Base-by-base conservation (phyloP, 2,113 vertebrate species). In the Myodes glareolus region DNA sequence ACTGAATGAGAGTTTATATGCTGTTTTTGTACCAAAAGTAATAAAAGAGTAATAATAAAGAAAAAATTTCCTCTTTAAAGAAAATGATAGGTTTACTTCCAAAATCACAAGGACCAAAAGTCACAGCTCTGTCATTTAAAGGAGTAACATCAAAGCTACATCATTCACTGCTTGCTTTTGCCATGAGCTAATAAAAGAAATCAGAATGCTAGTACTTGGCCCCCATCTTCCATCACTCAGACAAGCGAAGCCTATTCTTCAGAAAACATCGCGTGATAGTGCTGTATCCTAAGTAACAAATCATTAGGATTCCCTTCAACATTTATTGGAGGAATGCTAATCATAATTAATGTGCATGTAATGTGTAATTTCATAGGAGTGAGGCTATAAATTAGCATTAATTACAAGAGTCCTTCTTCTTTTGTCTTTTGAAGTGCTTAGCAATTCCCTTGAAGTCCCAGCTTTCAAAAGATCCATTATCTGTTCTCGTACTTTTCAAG, bases 361-460 rank as follows among this genome's bases (percentile, higher is more conserved):
- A 88, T 72, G 39, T 76, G 1, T n/a, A 92, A 92, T 97, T 98
- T 98, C 89, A 97, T 95, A 97, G 80, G 90, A 96, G 84, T 36
- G 0, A 55, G 76, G 3, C 55, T 72, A 42, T 5, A 92, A 96
- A 96, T 94, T 39, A 92, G 82, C 12, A 92, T 95, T 94, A 96
- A 97, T 98, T 96, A 90, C 85, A 96, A 92, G 85, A 76, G 0
- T 3, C 96, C 61, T 70, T 72, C 42, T 97, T 97, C 70, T 50
- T 96, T 93, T 39, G 88, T 94, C 93, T 98, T 73, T 63, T 96
- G n/a, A 97, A 97, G 75, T 96, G 10, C 19, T 75, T 95, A 96
- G 55, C 0, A 85, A 86, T 94, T 97, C 90, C 77, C 3, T 97
- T 78, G 55, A 92, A 84, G 23, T 47, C 1, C 12, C 31, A 55